Evolutionary conservation across 2,113 vertebrate genomes (phyloP).

Genomic region (Catharus bicknelli): DNA sequence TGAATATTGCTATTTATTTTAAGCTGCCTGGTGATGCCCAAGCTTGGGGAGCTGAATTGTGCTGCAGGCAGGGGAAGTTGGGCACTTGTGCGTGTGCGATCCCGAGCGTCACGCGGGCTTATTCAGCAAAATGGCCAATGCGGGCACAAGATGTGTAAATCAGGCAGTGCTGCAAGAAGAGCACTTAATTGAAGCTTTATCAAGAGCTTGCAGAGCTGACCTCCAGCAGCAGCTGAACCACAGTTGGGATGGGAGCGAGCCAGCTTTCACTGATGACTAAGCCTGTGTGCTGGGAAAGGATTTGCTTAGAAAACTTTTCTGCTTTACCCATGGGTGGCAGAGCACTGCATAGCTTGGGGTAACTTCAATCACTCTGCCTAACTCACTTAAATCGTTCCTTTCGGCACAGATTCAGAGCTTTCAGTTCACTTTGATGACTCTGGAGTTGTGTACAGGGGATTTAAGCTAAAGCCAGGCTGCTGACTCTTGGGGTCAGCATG

Average conservation of each 20-base stretch:
- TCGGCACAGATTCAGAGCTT: background rate
- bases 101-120: background rate
- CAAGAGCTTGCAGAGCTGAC: constrained; percentile 65
- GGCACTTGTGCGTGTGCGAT: rapidly evolving
- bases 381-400: constrained; percentile 16
- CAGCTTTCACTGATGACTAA: constrained; percentile 58
- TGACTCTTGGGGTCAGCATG: rapidly evolving
- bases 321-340: constrained; percentile 43
- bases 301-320: constrained; percentile 38
- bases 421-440: background rate
- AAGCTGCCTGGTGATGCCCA: background rate
- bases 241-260: constrained; percentile 52
- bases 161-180: constrained; percentile 36
- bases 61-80: background rate
- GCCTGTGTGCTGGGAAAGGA: background rate
- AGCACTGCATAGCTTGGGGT: constrained; percentile 30
- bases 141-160: constrained; percentile 19
- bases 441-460: background rate
- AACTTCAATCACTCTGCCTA: constrained; percentile 16
- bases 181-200: constrained; percentile 70
- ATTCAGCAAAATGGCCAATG: constrained; percentile 39
- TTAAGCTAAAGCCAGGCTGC: background rate
- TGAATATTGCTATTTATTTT: background rate
- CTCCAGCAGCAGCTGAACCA: constrained; percentile 40
- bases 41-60: background rate